Conservation (phyloP, 2,888 invertebrate genomes). For the Smittia sp. region DNA sequence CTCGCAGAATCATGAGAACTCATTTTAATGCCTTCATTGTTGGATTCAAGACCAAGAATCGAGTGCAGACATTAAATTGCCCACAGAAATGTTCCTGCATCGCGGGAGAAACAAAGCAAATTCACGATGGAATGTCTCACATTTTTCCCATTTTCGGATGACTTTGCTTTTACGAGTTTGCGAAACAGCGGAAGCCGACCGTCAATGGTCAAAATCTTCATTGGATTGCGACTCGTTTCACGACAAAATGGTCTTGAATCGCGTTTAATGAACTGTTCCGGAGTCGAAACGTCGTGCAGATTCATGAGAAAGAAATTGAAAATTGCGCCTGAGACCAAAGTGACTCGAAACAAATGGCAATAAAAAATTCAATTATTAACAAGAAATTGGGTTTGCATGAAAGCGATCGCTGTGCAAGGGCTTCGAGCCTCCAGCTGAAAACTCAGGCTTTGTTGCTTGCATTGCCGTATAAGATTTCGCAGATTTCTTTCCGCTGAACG, state of each 20-base stretch:
- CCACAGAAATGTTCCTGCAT: not conserved
- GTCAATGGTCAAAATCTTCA: not conserved
- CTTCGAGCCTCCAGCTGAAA: not conserved
- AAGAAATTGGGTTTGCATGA: not conserved
- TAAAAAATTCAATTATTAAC: not conserved
- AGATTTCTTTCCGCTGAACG: not conserved
- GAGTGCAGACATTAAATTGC: slow-evolving; percentile 19
- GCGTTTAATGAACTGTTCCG: not conserved
- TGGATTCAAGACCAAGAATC: not conserved
- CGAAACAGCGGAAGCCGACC: not conserved
- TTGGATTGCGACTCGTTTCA: not conserved
- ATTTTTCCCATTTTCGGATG: slow-evolving; percentile 21
- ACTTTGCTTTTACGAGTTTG: not conserved
- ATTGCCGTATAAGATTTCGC: not conserved
- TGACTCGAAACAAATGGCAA: not conserved
- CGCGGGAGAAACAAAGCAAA: not conserved
- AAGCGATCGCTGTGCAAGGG: not conserved
- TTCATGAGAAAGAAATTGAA: not conserved
- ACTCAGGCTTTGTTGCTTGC: too few relatives aligned
- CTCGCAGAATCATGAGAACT: slow-evolving; percentile 30
- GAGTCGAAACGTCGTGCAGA: not conserved
- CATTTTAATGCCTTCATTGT: slow-evolving; percentile 25
- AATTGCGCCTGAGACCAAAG: not conserved
- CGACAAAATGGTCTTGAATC: not conserved
- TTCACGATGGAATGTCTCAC: slow-evolving; percentile 24